A percentile compares a stretch with the other conserved stretches of the same genome.
Conservation (phyloP, 2,113 vertebrate genomes). For the Notothenia rossii region DNA sequence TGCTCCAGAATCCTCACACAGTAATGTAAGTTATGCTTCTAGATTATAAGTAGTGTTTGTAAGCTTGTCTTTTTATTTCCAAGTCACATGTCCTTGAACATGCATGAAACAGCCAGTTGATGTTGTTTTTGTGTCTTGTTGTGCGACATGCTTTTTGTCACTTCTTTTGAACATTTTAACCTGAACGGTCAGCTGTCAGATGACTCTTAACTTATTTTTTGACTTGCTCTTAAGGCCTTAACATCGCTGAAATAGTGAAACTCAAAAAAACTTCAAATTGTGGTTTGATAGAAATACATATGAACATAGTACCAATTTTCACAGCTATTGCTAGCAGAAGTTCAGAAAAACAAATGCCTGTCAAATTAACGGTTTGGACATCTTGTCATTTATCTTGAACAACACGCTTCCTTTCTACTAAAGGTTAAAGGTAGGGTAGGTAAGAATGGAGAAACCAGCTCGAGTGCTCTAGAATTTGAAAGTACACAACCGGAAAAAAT, state of each 20-base stretch:
- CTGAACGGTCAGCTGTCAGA: not conserved
- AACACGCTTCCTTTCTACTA: not conserved
- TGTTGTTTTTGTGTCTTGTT: not conserved
- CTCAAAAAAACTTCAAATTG: not conserved
- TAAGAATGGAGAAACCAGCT: too few species aligned
- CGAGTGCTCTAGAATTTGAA: too few species aligned
- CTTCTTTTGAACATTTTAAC: not conserved
- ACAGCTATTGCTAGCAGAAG: not conserved
- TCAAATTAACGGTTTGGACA: not conserved
- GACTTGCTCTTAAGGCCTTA: not conserved
- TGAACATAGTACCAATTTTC: not conserved
- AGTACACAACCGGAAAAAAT: too few species aligned
- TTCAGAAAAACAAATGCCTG: not conserved
- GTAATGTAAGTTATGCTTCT: slow-evolving; percentile 90
- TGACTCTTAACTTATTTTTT: not conserved
- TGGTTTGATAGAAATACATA: too few species aligned
- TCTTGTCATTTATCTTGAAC: not conserved
- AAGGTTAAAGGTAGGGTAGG: too few species aligned
- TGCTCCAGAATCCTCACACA: slow-evolving; percentile 95
- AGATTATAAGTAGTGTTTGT: not conserved
- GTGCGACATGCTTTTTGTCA: not conserved
- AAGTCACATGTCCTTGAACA: not conserved
- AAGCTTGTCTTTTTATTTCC: not conserved
- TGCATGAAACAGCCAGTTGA: not conserved
- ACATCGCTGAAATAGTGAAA: not conserved